Base-by-base conservation (phyloP, 1,140 invertebrate species). In the Drosophila cardini region DNA sequence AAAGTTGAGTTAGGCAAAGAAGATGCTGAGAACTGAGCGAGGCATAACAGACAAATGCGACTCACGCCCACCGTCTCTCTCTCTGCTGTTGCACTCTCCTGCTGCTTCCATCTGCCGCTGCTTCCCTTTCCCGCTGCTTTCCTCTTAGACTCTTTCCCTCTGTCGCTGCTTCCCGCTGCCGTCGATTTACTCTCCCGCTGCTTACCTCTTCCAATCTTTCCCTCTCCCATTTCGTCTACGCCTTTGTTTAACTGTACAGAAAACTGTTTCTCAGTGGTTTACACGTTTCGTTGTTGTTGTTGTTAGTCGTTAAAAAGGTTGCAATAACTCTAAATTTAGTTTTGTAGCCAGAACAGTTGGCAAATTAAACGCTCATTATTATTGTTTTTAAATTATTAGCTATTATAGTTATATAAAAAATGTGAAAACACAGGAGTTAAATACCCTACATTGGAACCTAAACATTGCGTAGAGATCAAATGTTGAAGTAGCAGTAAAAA, bases 1-100 rank as follows among this genome's bases (percentile, higher is more conserved):
- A 5, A 26, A 26, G 21, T 4, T 3, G 21, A 3, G 21, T 26
- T 26, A 26, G 21, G 1, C n/a, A n/a, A 36, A 13, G 40, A 45
- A 45, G 48, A 50, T 11, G 58, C 48, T 70, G 58, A 70, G 57
- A 60, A 57, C 45, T 16, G 57, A 42, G 46, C 30, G 40, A 70
- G 42, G 48, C 67, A 70, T 69, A 36, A 52, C 56, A 69, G 56
- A 60, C 52, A 42, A 69, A 69, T 32, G 15, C 34, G 38, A 69
- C 45, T 42, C 18, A 18, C 8, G 11, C 11, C 56, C 45, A 10
- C 46, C 45, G 26, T 3, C 32, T 55, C 21, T 26, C 21, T 26
- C 21, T 26, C 21, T 26, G 21, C 21, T 26, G 21, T 0, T 26
- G 4, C 21, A 5, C 21, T 26, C 21, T 26, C 2, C 21, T 5